Conservation (phyloP, 2,888 invertebrate species). For the Netelia inedita region DNA sequence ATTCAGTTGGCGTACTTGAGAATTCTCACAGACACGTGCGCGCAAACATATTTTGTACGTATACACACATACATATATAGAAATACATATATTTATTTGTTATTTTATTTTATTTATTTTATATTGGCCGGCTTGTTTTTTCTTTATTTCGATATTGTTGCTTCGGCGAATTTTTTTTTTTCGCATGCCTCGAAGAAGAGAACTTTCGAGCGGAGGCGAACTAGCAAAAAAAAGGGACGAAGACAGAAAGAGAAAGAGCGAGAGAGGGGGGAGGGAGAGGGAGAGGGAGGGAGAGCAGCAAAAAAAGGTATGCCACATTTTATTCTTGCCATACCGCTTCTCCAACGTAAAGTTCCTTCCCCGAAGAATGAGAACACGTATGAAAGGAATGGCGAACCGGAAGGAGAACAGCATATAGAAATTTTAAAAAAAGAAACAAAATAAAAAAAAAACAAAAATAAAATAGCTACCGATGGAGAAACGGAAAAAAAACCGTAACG, state of each 20-base stretch:
- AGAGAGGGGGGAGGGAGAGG: too few relatives aligned
- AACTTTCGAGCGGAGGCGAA: neutral
- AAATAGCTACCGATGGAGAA: neutral
- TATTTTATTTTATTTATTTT: neutral
- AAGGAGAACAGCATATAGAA: neutral
- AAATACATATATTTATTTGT: neutral
- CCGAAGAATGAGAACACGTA: slow-evolving; percentile 2
- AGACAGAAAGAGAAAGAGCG: too few relatives aligned
- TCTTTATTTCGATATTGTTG: neutral
- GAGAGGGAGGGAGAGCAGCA: neutral
- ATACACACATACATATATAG: neutral
- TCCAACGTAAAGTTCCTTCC: neutral
- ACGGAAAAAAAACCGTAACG: neutral
- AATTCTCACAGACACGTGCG: slow-evolving; percentile 17
- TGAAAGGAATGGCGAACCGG: slow-evolving; percentile 11
- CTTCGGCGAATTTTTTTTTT: neutral
- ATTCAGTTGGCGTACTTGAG: slow-evolving; percentile 38
- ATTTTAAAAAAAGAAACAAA: too few relatives aligned
- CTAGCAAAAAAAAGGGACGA: too few relatives aligned
- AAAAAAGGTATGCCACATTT: neutral
- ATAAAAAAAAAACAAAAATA: neutral
- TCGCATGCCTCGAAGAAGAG: neutral
- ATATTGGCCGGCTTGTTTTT: neutral
- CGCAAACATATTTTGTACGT: neutral
- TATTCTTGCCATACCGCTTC: neutral